Percentiles rank a stretch among this genome's conserved stretches.
phyloP scores from a whole-genome alignment of 2,797 vertebrate species.

The Pempheris klunzingeri region DNA sequence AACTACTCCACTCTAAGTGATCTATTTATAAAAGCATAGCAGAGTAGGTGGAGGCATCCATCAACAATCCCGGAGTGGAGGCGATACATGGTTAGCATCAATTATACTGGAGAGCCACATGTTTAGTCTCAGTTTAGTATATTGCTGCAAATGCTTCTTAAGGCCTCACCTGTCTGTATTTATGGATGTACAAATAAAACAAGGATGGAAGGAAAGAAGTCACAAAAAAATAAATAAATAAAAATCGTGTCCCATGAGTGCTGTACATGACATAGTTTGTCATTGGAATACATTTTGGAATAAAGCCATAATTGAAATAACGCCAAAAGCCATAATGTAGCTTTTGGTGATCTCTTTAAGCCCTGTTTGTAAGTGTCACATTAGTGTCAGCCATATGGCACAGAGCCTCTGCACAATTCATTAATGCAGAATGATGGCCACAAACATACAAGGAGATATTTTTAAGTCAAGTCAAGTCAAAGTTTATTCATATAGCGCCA shows the following conservation, averaged over 20 bases:
- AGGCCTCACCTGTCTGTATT: conserved; percentile 4
- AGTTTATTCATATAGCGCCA: too few relatives aligned
- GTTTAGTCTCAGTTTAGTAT: neutral
- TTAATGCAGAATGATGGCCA: too few relatives aligned
- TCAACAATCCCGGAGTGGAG: conserved; percentile 23
- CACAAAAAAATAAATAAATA: neutral
- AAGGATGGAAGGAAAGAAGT: neutral
- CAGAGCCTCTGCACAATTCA: neutral
- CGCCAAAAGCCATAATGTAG: too few relatives aligned
- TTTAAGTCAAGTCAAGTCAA: too few relatives aligned
- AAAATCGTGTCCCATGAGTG: too few relatives aligned
- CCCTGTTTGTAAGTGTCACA: too few relatives aligned
- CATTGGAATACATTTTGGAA: too few relatives aligned
- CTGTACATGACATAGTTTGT: neutral
- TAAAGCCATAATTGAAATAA: too few relatives aligned
- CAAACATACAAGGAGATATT: too few relatives aligned
- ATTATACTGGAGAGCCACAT: conserved; percentile 9
- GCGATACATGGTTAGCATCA: conserved; percentile 14
- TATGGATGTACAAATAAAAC: neutral
- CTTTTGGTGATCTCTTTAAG: neutral
- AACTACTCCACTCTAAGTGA: conserved; percentile 45
- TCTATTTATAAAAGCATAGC: conserved; percentile 57
- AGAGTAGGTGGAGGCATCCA: conserved; percentile 48
- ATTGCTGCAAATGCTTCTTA: neutral
- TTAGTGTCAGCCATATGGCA: too few relatives aligned